phyloP scores from a whole-genome alignment of 2,797 vertebrate genomes.

The Sebastolobus alascanus region DNA sequence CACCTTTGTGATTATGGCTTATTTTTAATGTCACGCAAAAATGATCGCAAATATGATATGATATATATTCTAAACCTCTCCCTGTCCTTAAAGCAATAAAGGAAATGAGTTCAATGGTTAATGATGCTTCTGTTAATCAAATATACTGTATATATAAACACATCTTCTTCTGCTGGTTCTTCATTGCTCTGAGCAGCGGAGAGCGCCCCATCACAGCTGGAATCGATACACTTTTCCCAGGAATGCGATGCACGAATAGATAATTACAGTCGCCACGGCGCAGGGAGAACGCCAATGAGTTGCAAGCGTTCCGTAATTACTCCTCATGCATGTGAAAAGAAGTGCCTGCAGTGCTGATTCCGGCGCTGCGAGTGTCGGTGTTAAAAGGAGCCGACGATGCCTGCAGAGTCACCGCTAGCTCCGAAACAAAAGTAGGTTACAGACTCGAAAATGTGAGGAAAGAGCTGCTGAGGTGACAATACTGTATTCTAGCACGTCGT shows the following conservation, averaged over 20 bases:
- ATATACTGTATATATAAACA: conserved; percentile 23
- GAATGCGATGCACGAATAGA: conserved; percentile 76
- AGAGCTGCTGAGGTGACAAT: conserved; percentile 57
- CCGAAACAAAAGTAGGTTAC: conserved; percentile 67
- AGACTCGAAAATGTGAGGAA: conserved; percentile 47
- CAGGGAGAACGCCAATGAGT: conserved; percentile 59
- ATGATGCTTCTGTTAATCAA: conserved; percentile 32
- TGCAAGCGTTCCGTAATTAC: conserved; percentile 74
- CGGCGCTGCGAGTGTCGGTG: conserved; percentile 50
- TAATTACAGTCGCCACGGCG: conserved; percentile 70
- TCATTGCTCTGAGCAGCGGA: conserved; percentile 23
- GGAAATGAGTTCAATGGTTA: background rate
- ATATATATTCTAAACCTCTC: background rate
- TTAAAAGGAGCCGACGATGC: conserved; percentile 66
- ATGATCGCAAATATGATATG: background rate
- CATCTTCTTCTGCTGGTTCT: conserved; percentile 2
- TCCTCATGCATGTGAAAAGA: conserved; percentile 67
- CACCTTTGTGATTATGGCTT: background rate
- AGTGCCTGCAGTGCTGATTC: conserved; percentile 64
- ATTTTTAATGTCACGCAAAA: background rate
- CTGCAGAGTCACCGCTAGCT: conserved; percentile 61
- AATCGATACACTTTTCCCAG: conserved; percentile 68
- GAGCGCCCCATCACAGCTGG: conserved; percentile 57
- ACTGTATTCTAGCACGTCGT: conserved; percentile 23
- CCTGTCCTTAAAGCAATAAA: background rate